phyloP scores from a whole-genome alignment of 2,113 vertebrate species.

The human region GRCh38 chr5:149265501-149266000 shows the following conservation, averaged over 20 bases:
- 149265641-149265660: not conserved
- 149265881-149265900: not conserved
- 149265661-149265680: fast-evolving
- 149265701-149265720: not conserved
- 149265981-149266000: not conserved
- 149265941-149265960: not conserved
- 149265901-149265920: not conserved
- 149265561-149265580: not conserved
- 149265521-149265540: not conserved
- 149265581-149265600: not conserved
- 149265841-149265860: not conserved
- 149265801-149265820: not conserved
- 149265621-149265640: not conserved
- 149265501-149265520: not conserved
- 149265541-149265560: not conserved
- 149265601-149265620: not conserved
- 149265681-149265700: not conserved
- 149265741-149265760: not conserved
- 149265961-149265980: not conserved
- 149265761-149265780: slow-evolving; percentile 58
- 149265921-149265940: not conserved
- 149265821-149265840: not conserved
- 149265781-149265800: not conserved
- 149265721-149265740: not conserved
- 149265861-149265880: not conserved